A percentile compares a stretch with the other conserved stretches of the same genome.
Conservation (phyloP, 2,113 vertebrate species). For the Aramus guarauna region DNA sequence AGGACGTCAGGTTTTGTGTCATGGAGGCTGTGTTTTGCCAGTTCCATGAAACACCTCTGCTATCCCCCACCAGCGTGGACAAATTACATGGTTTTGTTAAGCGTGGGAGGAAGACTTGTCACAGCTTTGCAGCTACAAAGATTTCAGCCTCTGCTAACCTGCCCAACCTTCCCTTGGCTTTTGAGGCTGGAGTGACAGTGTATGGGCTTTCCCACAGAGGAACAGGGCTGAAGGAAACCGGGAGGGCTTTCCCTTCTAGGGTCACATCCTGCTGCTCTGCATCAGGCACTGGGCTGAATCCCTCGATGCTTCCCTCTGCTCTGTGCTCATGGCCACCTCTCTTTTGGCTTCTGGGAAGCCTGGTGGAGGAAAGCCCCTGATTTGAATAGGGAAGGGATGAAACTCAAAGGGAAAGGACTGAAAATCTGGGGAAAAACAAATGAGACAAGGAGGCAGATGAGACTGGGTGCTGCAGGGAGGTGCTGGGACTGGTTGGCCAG, state of each 20-base stretch:
- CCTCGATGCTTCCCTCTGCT: background rate
- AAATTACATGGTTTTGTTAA: background rate
- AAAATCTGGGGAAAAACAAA: background rate
- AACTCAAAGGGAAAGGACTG: background rate
- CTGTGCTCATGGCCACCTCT: background rate
- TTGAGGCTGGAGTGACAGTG: background rate
- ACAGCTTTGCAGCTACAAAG: background rate
- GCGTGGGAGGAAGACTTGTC: background rate
- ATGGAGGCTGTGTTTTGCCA: background rate
- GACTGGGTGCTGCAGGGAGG: background rate
- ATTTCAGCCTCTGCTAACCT: background rate
- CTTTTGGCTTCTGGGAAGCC: background rate
- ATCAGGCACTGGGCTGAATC: background rate
- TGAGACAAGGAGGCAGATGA: background rate
- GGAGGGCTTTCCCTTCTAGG: background rate
- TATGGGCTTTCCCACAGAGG: background rate
- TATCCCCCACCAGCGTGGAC: background rate
- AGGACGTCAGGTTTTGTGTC: background rate
- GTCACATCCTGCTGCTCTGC: background rate
- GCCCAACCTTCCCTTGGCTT: background rate
- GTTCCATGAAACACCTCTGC: background rate
- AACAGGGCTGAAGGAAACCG: background rate
- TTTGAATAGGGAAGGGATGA: background rate
- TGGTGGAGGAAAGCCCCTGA: background rate
- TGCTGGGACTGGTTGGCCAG: background rate